Percentiles rank a stretch among this genome's conserved stretches.
These are phyloP conservation scores for Anagyrus pseudococci DNA, from an alignment of 2,888 invertebrate species.

Conservation along the genomic window DNA sequence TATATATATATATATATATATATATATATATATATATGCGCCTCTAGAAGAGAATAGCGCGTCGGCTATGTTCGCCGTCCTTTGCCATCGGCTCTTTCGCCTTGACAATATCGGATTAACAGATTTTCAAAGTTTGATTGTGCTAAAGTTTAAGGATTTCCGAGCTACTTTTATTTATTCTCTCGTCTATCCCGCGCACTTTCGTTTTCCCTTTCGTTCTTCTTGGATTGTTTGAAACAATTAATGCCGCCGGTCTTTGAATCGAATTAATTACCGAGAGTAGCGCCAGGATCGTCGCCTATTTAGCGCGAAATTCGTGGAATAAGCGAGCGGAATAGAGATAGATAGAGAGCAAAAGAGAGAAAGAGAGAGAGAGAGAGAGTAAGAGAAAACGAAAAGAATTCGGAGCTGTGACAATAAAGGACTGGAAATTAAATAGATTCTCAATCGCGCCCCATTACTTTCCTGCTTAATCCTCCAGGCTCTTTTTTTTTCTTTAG, in stretches of 20 bases:
- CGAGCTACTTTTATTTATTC: too few relatives aligned
- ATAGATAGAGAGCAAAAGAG: neutral
- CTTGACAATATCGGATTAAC: too few relatives aligned
- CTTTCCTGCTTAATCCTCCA: conserved; percentile 18
- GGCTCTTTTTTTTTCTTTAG: conserved; percentile 29
- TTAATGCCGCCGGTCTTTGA: neutral
- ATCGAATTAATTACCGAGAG: neutral
- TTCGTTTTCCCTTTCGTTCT: too few relatives aligned
- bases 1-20: too few relatives aligned
- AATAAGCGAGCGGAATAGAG: neutral
- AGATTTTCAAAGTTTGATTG: too few relatives aligned
- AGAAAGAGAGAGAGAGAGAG: neutral
- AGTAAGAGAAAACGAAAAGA: neutral
- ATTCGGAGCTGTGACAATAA: neutral
- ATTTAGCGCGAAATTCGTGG: neutral
- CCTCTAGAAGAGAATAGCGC: too few relatives aligned
- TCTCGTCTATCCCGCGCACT: too few relatives aligned
- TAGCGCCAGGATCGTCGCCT: neutral
- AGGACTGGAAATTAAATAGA: conserved; percentile 21
- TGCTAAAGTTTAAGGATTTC: too few relatives aligned
- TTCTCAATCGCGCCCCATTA: conserved; percentile 29
- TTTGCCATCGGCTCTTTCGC: too few relatives aligned
- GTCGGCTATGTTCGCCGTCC: too few relatives aligned
- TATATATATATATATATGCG: too few relatives aligned
- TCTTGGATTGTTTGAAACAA: too few relatives aligned